Evolutionary conservation across 1,140 invertebrate species (phyloP).

Genomic region (Sarcophaga bullata): DNA sequence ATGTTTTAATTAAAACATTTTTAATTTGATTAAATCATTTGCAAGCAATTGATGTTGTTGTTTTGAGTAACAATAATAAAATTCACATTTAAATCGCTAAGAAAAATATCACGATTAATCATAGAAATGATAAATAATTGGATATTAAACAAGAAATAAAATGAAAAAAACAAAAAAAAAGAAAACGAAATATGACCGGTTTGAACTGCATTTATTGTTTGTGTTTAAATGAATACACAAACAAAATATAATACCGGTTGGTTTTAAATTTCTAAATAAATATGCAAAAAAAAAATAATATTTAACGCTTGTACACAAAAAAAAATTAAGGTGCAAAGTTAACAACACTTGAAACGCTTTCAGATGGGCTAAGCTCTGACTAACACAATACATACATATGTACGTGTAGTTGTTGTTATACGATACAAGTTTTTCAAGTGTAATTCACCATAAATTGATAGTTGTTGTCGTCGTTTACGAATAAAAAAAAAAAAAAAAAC

Average conservation of each 20-base stretch:
- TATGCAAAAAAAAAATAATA: neutral
- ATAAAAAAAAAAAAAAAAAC: neutral
- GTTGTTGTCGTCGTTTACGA: neutral
- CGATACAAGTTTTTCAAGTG: neutral
- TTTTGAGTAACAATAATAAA: too few species aligned
- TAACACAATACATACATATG: neutral
- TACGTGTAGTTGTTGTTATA: neutral
- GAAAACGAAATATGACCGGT: constrained; percentile 7
- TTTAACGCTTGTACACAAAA: neutral
- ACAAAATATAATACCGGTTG: neutral
- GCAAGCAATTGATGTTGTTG: too few species aligned
- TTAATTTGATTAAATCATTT: too few species aligned
- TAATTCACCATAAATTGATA: neutral
- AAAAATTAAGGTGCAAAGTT: constrained; percentile 3
- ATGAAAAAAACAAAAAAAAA: neutral
- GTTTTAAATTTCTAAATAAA: neutral
- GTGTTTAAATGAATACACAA: neutral
- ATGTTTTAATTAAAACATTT: too few species aligned
- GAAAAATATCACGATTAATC: too few species aligned
- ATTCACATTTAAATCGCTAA: too few species aligned
- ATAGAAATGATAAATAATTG: too few species aligned
- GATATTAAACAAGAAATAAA: too few species aligned
- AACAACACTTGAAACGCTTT: neutral
- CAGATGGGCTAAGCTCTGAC: neutral
- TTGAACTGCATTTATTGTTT: constrained; percentile 8